Evolutionary conservation across 2,113 vertebrate species (phyloP).

Genomic region (Tamias sibiricus): DNA sequence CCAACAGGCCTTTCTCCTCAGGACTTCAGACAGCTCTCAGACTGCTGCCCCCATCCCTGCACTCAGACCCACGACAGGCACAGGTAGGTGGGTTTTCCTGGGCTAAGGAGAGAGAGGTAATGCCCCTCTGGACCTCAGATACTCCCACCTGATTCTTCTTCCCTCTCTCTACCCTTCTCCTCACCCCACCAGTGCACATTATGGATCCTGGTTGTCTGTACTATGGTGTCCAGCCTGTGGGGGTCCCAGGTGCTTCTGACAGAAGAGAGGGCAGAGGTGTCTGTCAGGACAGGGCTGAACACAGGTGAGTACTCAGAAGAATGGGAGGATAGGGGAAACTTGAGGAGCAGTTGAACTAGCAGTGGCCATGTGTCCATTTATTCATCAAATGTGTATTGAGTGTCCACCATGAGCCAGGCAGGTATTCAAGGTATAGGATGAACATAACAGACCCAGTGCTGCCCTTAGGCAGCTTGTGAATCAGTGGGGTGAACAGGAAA

Average conservation of each 20-base stretch:
- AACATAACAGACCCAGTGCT: background rate
- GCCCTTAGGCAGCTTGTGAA: background rate
- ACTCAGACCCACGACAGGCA: constrained; percentile 70
- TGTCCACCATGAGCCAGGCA: background rate
- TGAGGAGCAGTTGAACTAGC: background rate
- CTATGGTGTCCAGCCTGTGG: constrained; percentile 77
- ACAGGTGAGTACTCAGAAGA: constrained; percentile 79
- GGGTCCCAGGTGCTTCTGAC: constrained; percentile 64
- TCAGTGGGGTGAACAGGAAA: background rate
- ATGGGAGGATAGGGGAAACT: background rate
- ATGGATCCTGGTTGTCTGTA: constrained; percentile 79
- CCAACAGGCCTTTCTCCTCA: constrained; percentile 46
- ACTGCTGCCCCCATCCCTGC: constrained; percentile 57
- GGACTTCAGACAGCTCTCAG: constrained; percentile 63
- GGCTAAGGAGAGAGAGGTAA: background rate
- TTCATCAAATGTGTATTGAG: background rate
- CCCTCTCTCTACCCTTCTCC: background rate
- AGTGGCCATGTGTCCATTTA: background rate
- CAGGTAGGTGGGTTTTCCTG: constrained; percentile 67
- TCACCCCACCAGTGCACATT: constrained; percentile 62
- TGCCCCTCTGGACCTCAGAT: background rate
- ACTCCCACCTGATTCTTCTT: background rate
- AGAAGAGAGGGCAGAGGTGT: constrained; percentile 82
- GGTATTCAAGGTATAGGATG: background rate
- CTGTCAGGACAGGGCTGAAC: constrained; percentile 70